Base-by-base conservation (phyloP, 2,888 invertebrate species). In the Calliscelio sp. region DNA sequence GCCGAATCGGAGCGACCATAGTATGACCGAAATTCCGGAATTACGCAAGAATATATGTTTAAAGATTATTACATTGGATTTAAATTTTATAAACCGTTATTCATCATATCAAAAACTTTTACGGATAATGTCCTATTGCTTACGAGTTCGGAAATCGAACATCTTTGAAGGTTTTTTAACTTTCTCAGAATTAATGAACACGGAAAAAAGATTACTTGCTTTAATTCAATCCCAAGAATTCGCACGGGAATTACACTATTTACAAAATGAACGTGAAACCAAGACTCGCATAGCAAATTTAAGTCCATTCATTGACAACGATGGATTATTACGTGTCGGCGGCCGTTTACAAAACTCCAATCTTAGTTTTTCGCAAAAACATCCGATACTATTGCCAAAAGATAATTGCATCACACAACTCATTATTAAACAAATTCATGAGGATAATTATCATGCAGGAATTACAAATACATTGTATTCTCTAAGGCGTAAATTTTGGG, bases 391-490 rank as follows among this genome's bases (percentile, higher is more conserved):
- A 14, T 14, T 35, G 8, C 35, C 35, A 5, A 35, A 35, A 35
- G 14, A 35, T 35, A 8, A 35, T 35, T 35, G 8, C 35, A 11
- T 35, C 5, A 35, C 35, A 8, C 10, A 35, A 8, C 8, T 11
- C 5, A 35, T 35, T 3, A 35, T 35, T 11, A 35, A 14, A 35
- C 10, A 35, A 35, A 35, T 14, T 35, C 35, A 35, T 5, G 14
- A 0, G 8, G 35, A 1, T 81, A 78, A n/a, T 86, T 87, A 35
- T 35, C 35, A 35, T 35, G 8, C 14, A 35, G 35, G 35, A 11
- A 35, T 35, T 5, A 35, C 35, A 5, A 35, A 14, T 5, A 35
- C 35, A 1, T 35, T 35, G 14, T 35, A 35, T 35, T 11, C 35
- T 11, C 14, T 35, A 3, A 35, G 2, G 14, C 35, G 32, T 10